A percentile compares a stretch with the other conserved stretches of the same genome.
These are phyloP conservation scores for Neoascia interrupta DNA, from an alignment of 2,888 invertebrate genomes.

Conservation along the genomic window DNA sequence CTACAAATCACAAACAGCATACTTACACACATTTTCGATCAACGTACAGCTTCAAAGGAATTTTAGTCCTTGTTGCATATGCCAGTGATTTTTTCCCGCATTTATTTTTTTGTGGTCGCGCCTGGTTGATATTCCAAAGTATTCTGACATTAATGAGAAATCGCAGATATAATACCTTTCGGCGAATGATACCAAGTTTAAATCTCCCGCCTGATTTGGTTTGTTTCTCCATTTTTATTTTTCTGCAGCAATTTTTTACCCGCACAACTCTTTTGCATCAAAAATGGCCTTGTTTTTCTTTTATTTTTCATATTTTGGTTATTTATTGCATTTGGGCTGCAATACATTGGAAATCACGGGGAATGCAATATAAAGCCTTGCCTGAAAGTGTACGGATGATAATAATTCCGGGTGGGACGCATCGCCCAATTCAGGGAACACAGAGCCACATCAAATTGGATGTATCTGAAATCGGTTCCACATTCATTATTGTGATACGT, in stretches of 20 bases:
- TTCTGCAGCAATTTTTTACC: background rate
- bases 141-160: conserved; percentile 43
- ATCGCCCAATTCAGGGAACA: no score
- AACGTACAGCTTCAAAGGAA: no score
- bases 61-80: no score
- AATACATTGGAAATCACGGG: conserved; percentile 32
- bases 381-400: conserved; percentile 18
- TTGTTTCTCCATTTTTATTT: conserved; percentile 2
- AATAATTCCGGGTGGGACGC: conserved; percentile 29
- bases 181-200: conserved; percentile 41
- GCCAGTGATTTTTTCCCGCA: no score
- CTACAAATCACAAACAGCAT: no score
- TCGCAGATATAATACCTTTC: conserved; percentile 45
- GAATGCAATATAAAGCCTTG: conserved; percentile 50
- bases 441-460: no score
- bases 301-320: conserved; percentile 43
- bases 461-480: no score
- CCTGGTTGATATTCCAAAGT: conserved; percentile 8
- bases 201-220: conserved; percentile 15
- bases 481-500: no score
- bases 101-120: no score
- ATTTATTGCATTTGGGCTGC: conserved; percentile 54
- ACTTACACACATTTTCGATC: no score
- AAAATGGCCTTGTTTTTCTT: conserved; percentile 7
- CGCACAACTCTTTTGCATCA: background rate